A percentile compares a stretch with the other conserved stretches of the same genome.
Conservation (phyloP, 2,113 vertebrate species). For the Coregonus clupeaformis region DNA sequence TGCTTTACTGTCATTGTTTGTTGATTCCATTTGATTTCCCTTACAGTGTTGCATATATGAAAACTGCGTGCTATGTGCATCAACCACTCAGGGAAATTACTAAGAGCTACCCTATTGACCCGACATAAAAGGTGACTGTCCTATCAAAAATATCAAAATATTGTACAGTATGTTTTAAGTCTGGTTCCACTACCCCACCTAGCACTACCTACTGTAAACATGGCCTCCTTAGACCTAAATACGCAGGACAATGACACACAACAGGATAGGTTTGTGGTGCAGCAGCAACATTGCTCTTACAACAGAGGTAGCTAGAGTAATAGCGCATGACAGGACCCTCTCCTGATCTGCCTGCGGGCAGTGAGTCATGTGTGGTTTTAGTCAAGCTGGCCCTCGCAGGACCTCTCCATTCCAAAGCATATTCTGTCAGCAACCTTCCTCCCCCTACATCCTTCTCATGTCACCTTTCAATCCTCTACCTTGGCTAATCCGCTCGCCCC, state of each 20-base stretch:
- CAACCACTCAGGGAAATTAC: too few species aligned
- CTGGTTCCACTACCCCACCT: too few species aligned
- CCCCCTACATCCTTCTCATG: conserved; percentile 52
- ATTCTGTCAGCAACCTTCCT: conserved; percentile 60
- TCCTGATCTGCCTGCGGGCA: conserved; percentile 65
- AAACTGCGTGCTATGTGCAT: too few species aligned
- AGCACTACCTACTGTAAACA: too few species aligned
- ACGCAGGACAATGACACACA: conserved; percentile 15
- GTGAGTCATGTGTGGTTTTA: conserved; percentile 67
- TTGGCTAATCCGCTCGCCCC: conserved; percentile 49
- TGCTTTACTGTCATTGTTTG: background rate
- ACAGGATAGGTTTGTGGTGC: conserved; percentile 46
- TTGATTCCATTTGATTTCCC: background rate
- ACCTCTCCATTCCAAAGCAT: conserved; percentile 60
- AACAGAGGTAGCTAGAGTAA: conserved; percentile 60
- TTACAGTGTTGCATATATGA: too few species aligned
- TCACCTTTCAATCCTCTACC: conserved; percentile 73
- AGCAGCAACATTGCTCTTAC: conserved; percentile 51
- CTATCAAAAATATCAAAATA: too few species aligned
- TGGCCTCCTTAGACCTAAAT: too few species aligned
- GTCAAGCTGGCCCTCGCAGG: conserved; percentile 58
- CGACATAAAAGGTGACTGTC: too few species aligned
- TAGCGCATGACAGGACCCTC: conserved; percentile 71
- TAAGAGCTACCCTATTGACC: too few species aligned
- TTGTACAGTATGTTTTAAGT: too few species aligned